Percentiles rank a stretch among this genome's conserved stretches.
These are phyloP conservation scores for Tachycineta bicolor DNA, from an alignment of 2,113 vertebrate genomes.

Conservation along the genomic window DNA sequence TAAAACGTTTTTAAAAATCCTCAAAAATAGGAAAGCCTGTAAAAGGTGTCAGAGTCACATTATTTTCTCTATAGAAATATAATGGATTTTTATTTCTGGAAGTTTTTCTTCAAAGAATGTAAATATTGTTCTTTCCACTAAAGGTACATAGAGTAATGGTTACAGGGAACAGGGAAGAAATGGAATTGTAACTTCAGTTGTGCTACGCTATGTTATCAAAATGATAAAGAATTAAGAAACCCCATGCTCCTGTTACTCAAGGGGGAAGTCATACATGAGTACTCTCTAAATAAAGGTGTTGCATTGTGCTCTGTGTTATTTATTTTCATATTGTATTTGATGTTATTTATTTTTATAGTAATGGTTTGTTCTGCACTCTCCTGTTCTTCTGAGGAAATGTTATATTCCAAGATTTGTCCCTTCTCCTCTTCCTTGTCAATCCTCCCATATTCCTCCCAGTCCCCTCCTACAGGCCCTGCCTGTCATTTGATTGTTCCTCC, in stretches of 20 bases:
- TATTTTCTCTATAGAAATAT: not conserved
- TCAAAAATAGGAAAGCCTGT: not conserved
- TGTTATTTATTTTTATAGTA: too few relatives aligned
- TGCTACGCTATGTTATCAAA: not conserved
- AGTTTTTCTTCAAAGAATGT: not conserved
- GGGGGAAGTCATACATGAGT: not conserved
- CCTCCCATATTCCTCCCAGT: too few relatives aligned
- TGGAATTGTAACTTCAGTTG: not conserved
- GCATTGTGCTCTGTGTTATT: too few relatives aligned
- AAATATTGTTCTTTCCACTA: not conserved
- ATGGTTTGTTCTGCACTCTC: too few relatives aligned
- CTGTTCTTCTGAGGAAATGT: too few relatives aligned
- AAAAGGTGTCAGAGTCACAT: fast-evolving
- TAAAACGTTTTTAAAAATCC: fast-evolving
- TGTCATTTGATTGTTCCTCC: too few relatives aligned
- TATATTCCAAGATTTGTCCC: too few relatives aligned
- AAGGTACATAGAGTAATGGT: not conserved
- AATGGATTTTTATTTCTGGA: not conserved
- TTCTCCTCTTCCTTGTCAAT: too few relatives aligned
- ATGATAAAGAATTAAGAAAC: not conserved
- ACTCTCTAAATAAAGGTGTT: not conserved
- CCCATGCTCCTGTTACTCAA: not conserved
- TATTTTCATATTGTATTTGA: too few relatives aligned
- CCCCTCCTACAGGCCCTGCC: too few relatives aligned
- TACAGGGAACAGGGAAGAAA: not conserved